phyloP scores from a whole-genome alignment of 2,888 invertebrate species.

The Frankliniella intonsa region DNA sequence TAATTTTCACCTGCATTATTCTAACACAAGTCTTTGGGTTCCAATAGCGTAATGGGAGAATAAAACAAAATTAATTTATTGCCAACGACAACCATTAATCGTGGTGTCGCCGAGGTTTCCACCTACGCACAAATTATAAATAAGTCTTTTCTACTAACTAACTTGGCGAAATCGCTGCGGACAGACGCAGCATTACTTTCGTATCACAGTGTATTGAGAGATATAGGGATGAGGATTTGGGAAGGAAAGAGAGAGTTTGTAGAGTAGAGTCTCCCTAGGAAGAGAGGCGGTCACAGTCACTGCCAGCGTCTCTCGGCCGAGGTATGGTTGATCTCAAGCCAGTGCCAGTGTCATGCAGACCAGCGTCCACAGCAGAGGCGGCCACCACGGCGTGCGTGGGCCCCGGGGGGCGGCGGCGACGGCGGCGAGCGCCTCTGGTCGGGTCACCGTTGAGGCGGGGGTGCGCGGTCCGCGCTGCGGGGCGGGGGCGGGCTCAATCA shows the following conservation, averaged over 20 bases:
- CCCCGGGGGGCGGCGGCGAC: background rate
- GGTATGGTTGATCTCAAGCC: background rate
- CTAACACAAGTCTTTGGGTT: background rate
- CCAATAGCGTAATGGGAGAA: background rate
- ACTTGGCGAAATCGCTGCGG: too few relatives aligned
- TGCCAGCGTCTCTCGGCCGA: too few relatives aligned
- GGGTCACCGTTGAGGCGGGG: background rate
- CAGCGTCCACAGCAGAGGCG: background rate
- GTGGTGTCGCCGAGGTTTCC: too few relatives aligned
- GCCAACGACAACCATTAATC: background rate
- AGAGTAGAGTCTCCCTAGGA: too few relatives aligned
- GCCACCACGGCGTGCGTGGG: background rate
- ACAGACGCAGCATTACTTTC: too few relatives aligned
- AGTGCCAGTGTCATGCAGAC: background rate
- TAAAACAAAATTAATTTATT: background rate
- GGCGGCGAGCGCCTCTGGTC: background rate
- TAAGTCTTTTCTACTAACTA: too few relatives aligned
- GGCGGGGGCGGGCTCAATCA: background rate
- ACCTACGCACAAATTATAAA: too few relatives aligned
- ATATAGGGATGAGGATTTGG: too few relatives aligned
- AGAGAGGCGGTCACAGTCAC: too few relatives aligned
- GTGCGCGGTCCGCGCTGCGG: background rate
- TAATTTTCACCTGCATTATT: background rate
- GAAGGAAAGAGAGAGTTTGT: too few relatives aligned
- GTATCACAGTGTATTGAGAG: too few relatives aligned